These are phyloP conservation scores for Crotalus viridis DNA, from an alignment of 2,113 vertebrate genomes.

Conservation along the genomic window DNA sequence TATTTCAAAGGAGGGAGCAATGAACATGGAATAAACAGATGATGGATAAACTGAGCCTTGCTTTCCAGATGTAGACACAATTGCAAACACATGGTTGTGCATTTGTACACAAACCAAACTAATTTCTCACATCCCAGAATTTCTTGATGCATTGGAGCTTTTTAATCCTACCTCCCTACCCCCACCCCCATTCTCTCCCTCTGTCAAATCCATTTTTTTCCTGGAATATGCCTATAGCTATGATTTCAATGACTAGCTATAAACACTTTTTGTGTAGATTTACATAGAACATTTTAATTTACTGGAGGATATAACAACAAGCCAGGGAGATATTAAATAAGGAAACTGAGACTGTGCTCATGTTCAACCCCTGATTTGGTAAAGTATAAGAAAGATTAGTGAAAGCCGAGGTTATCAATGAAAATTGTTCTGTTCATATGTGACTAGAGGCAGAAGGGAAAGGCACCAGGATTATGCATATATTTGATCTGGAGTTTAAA, in stretches of 20 bases:
- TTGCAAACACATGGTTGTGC: neutral
- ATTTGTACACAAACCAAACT: neutral
- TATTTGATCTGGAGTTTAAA: neutral
- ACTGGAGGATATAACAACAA: neutral
- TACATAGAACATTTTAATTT: neutral
- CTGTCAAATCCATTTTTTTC: neutral
- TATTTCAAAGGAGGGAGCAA: neutral
- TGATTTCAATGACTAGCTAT: neutral
- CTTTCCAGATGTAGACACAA: constrained; percentile 2
- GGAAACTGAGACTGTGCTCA: neutral
- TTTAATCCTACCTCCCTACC: neutral
- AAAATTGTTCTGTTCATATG: neutral
- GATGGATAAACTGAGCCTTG: neutral
- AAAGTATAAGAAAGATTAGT: neutral
- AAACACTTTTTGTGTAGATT: neutral
- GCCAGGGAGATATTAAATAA: neutral
- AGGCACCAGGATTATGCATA: neutral
- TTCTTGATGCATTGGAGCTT: neutral
- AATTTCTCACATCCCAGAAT: neutral
- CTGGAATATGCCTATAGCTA: neutral
- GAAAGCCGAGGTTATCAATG: neutral
- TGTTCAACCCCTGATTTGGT: neutral
- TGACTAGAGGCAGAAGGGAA: neutral
- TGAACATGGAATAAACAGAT: constrained; percentile 1
- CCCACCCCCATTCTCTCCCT: neutral